Evolutionary conservation across 1,140 invertebrate species (phyloP).

Genomic region (Amphibalanus amphitrite): DNA sequence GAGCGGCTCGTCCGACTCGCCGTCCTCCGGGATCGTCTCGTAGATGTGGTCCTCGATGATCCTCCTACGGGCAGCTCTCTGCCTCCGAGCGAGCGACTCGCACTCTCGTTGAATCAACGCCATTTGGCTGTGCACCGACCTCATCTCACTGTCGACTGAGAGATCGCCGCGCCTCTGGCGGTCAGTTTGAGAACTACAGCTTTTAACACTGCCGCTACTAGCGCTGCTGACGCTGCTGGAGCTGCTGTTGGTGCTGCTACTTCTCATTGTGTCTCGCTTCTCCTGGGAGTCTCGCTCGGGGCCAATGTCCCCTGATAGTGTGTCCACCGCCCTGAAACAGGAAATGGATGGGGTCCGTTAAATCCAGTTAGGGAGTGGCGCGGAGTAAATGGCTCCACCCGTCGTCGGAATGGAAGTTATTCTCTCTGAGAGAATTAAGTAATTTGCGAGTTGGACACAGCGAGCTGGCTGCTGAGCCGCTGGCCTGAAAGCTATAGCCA

Average conservation of each 20-base stretch:
- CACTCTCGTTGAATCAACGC: background rate
- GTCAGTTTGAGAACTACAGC: background rate
- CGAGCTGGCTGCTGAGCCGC: no score
- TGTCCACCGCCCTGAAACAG: background rate
- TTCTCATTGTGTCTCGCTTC: background rate
- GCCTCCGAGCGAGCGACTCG: background rate
- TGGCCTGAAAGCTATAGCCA: no score
- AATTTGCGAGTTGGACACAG: no score
- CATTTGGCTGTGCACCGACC: background rate
- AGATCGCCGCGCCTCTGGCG: background rate
- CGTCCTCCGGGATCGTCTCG: constrained; percentile 45
- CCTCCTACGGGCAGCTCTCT: no score
- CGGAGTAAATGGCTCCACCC: no score
- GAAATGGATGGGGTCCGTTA: no score
- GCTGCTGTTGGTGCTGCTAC: no score
- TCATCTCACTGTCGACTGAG: background rate
- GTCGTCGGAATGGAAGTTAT: no score
- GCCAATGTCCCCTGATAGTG: background rate
- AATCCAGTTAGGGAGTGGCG: no score
- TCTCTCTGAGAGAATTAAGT: no score
- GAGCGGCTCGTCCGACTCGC: constrained; percentile 38
- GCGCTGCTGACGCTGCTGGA: background rate
- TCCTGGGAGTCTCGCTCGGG: background rate
- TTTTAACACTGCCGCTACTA: background rate
- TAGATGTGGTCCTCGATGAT: constrained; percentile 39